A percentile compares a stretch with the other conserved stretches of the same genome.
phyloP scores from a whole-genome alignment of 2,888 invertebrate species.

The Lissocephala sabroskyi region DNA sequence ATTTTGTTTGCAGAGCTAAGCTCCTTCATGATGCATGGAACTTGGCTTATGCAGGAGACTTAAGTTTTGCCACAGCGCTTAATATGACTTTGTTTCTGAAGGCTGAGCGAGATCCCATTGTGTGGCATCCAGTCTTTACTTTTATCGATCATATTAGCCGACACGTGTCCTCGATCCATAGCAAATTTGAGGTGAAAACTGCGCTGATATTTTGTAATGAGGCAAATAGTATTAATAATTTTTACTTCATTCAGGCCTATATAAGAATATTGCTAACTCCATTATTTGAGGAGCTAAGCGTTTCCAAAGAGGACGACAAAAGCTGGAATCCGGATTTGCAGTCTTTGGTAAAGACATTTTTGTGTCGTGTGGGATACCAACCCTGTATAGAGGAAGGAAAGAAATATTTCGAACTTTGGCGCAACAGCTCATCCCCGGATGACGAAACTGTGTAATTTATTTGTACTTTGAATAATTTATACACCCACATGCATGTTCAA shows the following conservation, averaged over 20 bases:
- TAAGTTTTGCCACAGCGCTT: slow-evolving; percentile 82
- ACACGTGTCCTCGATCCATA: slow-evolving; percentile 78
- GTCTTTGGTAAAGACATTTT: slow-evolving; percentile 79
- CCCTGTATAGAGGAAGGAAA: slow-evolving; percentile 86
- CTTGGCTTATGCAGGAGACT: slow-evolving; percentile 76
- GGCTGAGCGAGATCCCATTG: slow-evolving; percentile 81
- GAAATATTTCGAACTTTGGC: slow-evolving; percentile 82
- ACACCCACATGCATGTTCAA: neutral
- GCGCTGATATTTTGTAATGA: neutral
- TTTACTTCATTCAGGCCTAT: slow-evolving; percentile 76
- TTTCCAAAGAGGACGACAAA: slow-evolving; percentile 76
- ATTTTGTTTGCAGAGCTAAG: slow-evolving; percentile 43
- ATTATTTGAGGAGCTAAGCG: slow-evolving; percentile 80
- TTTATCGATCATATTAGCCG: slow-evolving; percentile 86
- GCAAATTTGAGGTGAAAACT: slow-evolving; percentile 81
- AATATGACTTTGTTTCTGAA: slow-evolving; percentile 86
- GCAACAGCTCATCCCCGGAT: slow-evolving; percentile 81
- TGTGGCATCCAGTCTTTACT: slow-evolving; percentile 88
- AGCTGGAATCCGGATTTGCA: slow-evolving; percentile 80
- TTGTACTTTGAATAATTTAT: too few relatives aligned
- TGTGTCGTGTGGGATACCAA: slow-evolving; percentile 83
- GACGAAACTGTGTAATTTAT: slow-evolving; percentile 84
- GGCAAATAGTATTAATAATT: too few relatives aligned
- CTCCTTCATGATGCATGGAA: slow-evolving; percentile 65
- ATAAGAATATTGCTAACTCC: slow-evolving; percentile 80